These are phyloP conservation scores for Sphyrna mokarran DNA, from an alignment of 2,113 vertebrate genomes.

Conservation along the genomic window DNA sequence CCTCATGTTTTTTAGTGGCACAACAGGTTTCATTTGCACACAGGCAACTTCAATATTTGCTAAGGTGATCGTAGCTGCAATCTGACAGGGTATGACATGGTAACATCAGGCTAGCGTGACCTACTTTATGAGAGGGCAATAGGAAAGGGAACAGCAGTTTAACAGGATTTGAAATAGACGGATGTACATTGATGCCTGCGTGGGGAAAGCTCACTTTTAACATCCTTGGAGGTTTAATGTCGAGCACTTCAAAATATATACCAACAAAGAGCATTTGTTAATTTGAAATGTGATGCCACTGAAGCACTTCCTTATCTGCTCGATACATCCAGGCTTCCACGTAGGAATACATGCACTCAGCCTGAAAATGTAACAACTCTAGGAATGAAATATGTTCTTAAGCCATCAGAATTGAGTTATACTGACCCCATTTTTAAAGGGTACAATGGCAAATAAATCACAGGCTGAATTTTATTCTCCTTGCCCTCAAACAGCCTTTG, in stretches of 20 bases:
- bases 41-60: neutral
- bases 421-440: neutral
- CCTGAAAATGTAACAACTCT: neutral
- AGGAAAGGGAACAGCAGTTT: neutral
- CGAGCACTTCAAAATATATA: neutral
- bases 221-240: neutral
- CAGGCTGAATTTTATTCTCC: neutral
- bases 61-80: neutral
- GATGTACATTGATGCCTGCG: neutral
- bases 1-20: neutral
- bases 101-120: neutral
- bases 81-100: conserved; percentile 4
- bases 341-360: neutral
- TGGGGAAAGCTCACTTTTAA: neutral
- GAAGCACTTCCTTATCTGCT: neutral
- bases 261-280: neutral
- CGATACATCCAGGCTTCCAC: neutral
- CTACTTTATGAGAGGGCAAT: conserved; percentile 26
- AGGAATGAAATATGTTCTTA: neutral
- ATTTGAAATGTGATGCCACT: neutral
- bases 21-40: neutral
- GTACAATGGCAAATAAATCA: neutral
- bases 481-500: neutral
- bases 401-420: too few species aligned
- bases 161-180: neutral